These are phyloP conservation scores for Buphagus erythrorhynchus DNA, from an alignment of 2,797 vertebrate genomes.

Conservation along the genomic window DNA sequence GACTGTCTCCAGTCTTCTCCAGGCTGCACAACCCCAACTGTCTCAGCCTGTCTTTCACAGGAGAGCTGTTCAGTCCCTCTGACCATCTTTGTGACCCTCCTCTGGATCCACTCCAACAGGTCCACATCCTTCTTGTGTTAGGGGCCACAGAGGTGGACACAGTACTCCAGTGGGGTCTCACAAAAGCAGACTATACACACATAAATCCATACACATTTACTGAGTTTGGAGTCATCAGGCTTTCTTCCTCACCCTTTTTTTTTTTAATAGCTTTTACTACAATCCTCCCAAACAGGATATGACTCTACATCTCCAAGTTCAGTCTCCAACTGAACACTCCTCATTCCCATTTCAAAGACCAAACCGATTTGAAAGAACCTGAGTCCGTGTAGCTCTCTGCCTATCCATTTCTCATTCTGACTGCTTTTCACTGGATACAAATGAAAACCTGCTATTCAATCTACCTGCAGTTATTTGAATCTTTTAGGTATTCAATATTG, in stretches of 20 bases:
- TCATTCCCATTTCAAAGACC: background rate
- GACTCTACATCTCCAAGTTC: background rate
- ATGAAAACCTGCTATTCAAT: background rate
- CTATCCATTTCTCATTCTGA: background rate
- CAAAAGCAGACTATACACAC: background rate
- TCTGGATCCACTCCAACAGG: background rate
- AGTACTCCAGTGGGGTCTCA: background rate
- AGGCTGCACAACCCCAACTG: background rate
- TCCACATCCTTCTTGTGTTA: rapidly evolving
- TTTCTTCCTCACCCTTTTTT: background rate
- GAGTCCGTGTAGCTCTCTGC: background rate
- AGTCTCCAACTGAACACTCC: background rate
- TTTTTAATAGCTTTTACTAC: background rate
- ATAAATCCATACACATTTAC: background rate
- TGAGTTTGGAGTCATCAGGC: background rate
- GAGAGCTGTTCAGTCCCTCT: background rate
- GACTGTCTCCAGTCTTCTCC: background rate
- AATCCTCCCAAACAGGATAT: background rate
- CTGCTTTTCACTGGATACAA: background rate
- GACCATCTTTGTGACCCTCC: background rate
- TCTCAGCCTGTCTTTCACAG: background rate
- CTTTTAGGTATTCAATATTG: background rate
- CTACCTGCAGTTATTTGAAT: background rate
- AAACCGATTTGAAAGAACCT: background rate
- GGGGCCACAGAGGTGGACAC: background rate